These are phyloP conservation scores for Branchinecta sandiegonensis DNA, from an alignment of 2,888 invertebrate species.

Conservation along the genomic window DNA sequence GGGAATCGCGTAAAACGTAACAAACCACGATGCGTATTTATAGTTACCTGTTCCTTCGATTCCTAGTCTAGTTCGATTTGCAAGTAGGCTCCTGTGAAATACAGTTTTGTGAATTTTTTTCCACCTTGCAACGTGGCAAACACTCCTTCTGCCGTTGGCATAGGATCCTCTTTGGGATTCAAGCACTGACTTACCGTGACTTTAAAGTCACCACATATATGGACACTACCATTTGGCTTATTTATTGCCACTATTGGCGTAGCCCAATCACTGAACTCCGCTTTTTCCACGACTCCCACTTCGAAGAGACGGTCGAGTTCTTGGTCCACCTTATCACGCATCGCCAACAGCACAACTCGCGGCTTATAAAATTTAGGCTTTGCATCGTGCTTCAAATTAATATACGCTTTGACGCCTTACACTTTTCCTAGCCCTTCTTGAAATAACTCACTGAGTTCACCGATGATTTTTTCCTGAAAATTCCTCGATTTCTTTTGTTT, in stretches of 20 bases:
- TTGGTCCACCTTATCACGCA: not conserved
- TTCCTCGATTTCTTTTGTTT: no score
- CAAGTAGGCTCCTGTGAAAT: constrained; percentile 19
- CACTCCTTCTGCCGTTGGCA: constrained; percentile 16
- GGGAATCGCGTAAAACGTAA: constrained; percentile 5
- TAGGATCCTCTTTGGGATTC: no score
- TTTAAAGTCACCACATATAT: no score
- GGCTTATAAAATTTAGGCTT: no score
- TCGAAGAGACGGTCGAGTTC: constrained; percentile 17
- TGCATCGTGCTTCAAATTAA: not conserved
- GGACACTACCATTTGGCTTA: no score
- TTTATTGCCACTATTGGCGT: no score
- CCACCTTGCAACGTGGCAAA: no score
- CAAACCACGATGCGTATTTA: no score
- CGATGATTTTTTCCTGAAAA: no score
- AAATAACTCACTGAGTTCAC: no score
- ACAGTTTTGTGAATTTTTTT: constrained; percentile 16
- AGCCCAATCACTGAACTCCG: not conserved
- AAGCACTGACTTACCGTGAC: no score
- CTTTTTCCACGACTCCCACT: constrained; percentile 20
- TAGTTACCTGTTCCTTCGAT: constrained; percentile 6
- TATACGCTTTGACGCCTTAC: not conserved
- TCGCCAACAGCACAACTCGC: constrained; percentile 19
- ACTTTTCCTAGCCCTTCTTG: not conserved
- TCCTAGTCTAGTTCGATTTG: constrained; percentile 18